Evolutionary conservation across 2,113 vertebrate genomes (phyloP).

Genomic region (Panthera leo): DNA sequence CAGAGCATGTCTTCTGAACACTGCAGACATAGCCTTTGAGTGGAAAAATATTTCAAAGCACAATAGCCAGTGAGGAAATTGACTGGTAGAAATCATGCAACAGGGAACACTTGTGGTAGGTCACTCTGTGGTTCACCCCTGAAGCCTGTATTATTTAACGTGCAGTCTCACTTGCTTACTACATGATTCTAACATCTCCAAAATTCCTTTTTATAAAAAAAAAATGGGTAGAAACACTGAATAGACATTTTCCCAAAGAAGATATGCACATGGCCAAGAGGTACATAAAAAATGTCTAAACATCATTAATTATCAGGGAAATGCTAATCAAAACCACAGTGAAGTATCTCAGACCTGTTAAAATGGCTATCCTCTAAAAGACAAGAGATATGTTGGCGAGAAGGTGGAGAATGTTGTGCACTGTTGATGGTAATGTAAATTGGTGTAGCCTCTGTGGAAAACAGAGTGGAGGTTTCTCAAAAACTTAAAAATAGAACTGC

Average conservation of each 20-base stretch:
- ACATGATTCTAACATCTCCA: constrained; percentile 3
- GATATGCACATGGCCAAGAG: neutral
- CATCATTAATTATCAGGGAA: neutral
- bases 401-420: neutral
- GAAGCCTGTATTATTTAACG: neutral
- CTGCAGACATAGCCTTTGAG: neutral
- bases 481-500: neutral
- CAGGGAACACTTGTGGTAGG: neutral
- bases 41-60: constrained; percentile 48
- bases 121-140: neutral
- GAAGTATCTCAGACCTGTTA: neutral
- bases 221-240: neutral
- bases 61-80: neutral
- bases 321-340: neutral
- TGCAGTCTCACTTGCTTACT: neutral
- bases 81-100: neutral
- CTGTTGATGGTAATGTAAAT: neutral
- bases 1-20: neutral
- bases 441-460: neutral
- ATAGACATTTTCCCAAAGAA: neutral
- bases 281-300: neutral
- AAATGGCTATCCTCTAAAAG: neutral
- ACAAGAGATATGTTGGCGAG: neutral
- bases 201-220: constrained; percentile 42
- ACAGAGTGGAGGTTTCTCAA: neutral